A percentile compares a stretch with the other conserved stretches of the same genome.
These are phyloP conservation scores for Beris morrisii DNA, from an alignment of 2,888 invertebrate genomes.

Conservation along the genomic window DNA sequence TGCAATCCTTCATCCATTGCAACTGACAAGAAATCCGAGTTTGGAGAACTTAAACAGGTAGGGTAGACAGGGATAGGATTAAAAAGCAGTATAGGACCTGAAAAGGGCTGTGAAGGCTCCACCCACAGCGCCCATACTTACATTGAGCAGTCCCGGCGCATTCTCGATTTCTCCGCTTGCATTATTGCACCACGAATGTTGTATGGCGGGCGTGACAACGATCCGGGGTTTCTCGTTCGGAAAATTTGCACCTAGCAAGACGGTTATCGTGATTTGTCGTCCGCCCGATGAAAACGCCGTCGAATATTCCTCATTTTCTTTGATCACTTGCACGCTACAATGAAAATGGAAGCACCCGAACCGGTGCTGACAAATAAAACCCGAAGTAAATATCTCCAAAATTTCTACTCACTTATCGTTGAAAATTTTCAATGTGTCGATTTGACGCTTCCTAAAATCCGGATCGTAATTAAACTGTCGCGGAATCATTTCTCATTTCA, in stretches of 20 bases:
- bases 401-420: conserved; percentile 70
- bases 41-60: no score
- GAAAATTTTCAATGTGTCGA: conserved; percentile 79
- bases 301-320: conserved; percentile 71
- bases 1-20: no score
- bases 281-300: conserved; percentile 69
- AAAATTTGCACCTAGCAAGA: conserved; percentile 69
- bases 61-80: no score
- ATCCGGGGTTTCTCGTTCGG: conserved; percentile 75
- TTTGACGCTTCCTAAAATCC: conserved; percentile 70
- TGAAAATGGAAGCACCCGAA: neutral
- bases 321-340: conserved; percentile 69
- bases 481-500: conserved; percentile 58
- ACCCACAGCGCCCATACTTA: conserved; percentile 48
- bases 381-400: conserved; percentile 5
- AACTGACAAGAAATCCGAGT: no score
- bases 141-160: conserved; percentile 76
- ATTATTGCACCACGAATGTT: conserved; percentile 72
- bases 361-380: conserved; percentile 22
- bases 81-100: no score
- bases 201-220: conserved; percentile 66
- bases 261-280: conserved; percentile 67
- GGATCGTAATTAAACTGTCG: conserved; percentile 61
- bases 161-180: conserved; percentile 69
- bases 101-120: no score